Conservation (phyloP, 2,888 invertebrate genomes). For the Rhamphomyia laevipes region DNA sequence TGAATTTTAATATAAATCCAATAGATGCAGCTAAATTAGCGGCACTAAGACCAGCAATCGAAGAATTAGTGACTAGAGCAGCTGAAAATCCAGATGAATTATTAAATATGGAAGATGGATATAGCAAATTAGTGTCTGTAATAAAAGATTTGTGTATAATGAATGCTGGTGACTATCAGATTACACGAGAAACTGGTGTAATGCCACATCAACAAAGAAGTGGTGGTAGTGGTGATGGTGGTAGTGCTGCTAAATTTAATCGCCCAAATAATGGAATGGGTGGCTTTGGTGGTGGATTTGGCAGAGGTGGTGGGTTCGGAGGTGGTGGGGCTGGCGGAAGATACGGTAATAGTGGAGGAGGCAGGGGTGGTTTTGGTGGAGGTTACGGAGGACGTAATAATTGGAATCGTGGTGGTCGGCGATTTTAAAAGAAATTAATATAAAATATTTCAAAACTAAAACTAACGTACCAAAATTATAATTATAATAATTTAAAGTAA, state of each 20-base stretch:
- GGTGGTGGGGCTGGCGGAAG: constrained; percentile 18
- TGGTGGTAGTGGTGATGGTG: constrained; percentile 21
- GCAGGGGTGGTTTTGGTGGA: constrained; percentile 17
- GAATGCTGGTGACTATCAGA: constrained; percentile 61
- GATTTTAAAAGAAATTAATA: too few species aligned
- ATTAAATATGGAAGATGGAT: constrained; percentile 37
- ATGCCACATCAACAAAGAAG: constrained; percentile 26
- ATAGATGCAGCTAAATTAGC: constrained; percentile 67
- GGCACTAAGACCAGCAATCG: constrained; percentile 79
- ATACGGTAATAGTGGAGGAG: constrained; percentile 14
- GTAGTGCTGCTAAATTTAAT: constrained; percentile 10
- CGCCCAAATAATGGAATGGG: constrained; percentile 16
- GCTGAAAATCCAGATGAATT: constrained; percentile 70
- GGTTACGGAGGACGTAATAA: background rate
- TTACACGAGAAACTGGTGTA: constrained; percentile 44
- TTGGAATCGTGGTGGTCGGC: background rate
- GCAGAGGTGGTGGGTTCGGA: constrained; percentile 16
- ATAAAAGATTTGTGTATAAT: constrained; percentile 64
- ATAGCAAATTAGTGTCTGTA: constrained; percentile 48
- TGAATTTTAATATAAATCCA: constrained; percentile 78
- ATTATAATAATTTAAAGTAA: too few species aligned
- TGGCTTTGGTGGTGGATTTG: constrained; percentile 16
- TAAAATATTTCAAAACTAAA: too few species aligned
- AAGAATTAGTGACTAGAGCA: constrained; percentile 68
- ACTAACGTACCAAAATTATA: too few species aligned